Percentiles rank a stretch among this genome's conserved stretches.
phyloP scores from a whole-genome alignment of 2,113 vertebrate genomes.

The Nothobranchius furzeri region DNA sequence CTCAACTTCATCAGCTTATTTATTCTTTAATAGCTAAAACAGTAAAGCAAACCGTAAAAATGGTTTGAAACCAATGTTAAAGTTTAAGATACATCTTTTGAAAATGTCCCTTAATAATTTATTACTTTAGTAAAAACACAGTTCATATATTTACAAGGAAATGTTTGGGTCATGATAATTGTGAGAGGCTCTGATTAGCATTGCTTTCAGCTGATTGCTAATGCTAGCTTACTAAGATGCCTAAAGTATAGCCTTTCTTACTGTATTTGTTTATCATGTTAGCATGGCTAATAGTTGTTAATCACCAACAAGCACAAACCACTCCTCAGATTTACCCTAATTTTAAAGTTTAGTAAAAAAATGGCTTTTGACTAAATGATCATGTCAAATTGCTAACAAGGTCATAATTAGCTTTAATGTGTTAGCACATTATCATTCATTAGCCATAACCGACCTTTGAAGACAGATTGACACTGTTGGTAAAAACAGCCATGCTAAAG shows the following conservation, averaged over 20 bases:
- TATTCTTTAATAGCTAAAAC: neutral
- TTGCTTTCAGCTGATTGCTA: neutral
- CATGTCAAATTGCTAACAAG: neutral
- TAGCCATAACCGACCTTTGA: no score
- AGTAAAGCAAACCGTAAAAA: neutral
- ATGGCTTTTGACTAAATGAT: neutral
- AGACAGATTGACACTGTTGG: no score
- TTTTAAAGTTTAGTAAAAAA: neutral
- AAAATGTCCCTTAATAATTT: neutral
- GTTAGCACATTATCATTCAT: neutral
- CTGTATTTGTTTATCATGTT: neutral
- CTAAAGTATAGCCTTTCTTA: no score
- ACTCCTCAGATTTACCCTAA: neutral
- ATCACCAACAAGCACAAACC: neutral
- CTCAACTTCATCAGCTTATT: constrained; percentile 13
- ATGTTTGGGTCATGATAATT: neutral
- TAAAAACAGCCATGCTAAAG: no score
- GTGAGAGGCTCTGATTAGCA: neutral
- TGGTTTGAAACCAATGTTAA: neutral
- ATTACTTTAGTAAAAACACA: neutral
- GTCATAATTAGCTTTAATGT: neutral
- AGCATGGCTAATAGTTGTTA: neutral
- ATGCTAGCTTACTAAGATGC: neutral
- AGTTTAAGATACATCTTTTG: no score
- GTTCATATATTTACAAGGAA: neutral